Conservation (phyloP, 1,140 invertebrate genomes). For the Samia ricini region DNA sequence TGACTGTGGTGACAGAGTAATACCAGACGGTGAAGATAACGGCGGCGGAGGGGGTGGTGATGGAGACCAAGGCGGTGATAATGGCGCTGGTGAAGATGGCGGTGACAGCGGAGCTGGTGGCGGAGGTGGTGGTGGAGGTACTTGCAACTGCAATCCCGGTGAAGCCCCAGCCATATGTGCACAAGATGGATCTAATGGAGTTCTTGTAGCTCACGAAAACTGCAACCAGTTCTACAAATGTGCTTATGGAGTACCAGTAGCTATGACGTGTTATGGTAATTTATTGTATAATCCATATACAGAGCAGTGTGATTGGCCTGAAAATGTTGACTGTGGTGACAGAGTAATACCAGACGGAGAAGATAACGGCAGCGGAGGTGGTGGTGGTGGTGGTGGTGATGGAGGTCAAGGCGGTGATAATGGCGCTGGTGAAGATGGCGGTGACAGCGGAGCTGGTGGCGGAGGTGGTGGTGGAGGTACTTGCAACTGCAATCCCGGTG, state of each 20-base stretch:
- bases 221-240: constrained; percentile 46
- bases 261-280: constrained; percentile 51
- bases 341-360: constrained; percentile 23
- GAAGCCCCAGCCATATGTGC: too few relatives aligned
- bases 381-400: constrained; percentile 8
- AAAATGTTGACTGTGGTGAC: constrained; percentile 68
- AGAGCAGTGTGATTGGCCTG: constrained; percentile 80
- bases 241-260: constrained; percentile 24
- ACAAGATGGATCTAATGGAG: constrained; percentile 22
- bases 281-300: constrained; percentile 78
- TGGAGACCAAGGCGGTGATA: constrained; percentile 13
- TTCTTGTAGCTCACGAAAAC: too few relatives aligned
- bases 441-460: constrained; percentile 1
- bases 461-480: constrained; percentile 3
- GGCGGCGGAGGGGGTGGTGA: constrained; percentile 5
- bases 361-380: constrained; percentile 7
- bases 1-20: constrained; percentile 6
- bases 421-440: constrained; percentile 4
- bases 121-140: constrained; percentile 28
- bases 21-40: constrained; percentile 5
- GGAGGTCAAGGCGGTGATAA: constrained; percentile 1
- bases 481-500: constrained; percentile 17
- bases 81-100: not conserved
- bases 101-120: constrained; percentile 7
- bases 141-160: too few relatives aligned